Conservation (phyloP, 2,888 invertebrate genomes). For the Imbricaverruca yamaguchii region DNA sequence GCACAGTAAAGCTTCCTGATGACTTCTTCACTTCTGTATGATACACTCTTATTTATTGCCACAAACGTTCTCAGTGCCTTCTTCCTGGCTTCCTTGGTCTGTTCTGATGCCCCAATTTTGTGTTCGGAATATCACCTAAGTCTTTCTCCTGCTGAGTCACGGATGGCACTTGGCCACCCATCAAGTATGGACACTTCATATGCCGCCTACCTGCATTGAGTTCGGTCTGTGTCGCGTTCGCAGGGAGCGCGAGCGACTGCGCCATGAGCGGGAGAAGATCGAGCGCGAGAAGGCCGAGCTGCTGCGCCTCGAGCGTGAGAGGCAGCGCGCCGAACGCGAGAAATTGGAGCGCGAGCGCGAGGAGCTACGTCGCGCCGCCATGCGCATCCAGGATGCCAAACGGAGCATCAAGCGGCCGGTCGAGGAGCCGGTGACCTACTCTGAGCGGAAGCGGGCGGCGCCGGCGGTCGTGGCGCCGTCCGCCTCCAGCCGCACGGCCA, state of each 20-base stretch:
- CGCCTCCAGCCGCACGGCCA: background rate
- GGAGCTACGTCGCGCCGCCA: constrained; percentile 35
- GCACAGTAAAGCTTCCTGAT: no score
- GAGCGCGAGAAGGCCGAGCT: constrained; percentile 82
- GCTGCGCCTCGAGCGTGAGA: constrained; percentile 71
- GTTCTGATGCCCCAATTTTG: no score
- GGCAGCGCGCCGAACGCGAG: constrained; percentile 63
- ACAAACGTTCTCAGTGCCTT: no score
- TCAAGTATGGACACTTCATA: no score
- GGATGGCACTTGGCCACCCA: no score
- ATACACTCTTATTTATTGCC: no score
- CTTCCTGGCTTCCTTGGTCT: no score
- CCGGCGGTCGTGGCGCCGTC: background rate
- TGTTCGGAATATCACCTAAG: no score
- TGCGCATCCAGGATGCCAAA: constrained; percentile 29
- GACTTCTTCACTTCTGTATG: no score
- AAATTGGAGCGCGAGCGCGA: constrained; percentile 58
- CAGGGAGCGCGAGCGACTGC: constrained; percentile 62
- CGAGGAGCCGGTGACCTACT: background rate
- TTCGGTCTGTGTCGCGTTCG: constrained; percentile 20
- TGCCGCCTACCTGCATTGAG: no score
- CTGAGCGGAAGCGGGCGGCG: background rate
- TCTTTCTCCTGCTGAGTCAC: no score
- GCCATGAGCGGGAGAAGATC: constrained; percentile 55
- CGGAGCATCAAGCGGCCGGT: constrained; percentile 19